These are phyloP conservation scores for Microcebus tavaratra DNA, from an alignment of 2,113 vertebrate species.

Conservation along the genomic window DNA sequence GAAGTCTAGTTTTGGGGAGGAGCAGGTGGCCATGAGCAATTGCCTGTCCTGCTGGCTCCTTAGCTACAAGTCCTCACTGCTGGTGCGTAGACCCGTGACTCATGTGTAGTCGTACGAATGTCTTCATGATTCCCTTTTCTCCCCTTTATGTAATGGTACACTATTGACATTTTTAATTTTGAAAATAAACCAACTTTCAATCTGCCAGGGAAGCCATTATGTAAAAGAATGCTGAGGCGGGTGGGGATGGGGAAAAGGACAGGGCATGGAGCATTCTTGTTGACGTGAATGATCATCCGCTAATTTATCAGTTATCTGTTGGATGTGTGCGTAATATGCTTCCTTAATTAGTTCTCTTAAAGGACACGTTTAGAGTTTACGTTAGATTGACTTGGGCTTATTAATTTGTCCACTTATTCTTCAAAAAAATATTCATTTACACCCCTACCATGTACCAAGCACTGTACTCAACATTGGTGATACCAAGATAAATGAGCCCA, in stretches of 20 bases:
- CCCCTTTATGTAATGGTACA: neutral
- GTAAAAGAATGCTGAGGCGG: neutral
- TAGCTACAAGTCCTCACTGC: rapidly evolving
- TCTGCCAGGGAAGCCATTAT: neutral
- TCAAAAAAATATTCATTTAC: neutral
- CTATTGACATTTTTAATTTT: neutral
- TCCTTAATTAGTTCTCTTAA: neutral
- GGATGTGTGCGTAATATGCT: neutral
- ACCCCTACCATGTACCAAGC: neutral
- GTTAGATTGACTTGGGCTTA: neutral
- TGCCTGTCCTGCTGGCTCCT: neutral
- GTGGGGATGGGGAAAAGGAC: neutral
- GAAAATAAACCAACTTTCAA: neutral
- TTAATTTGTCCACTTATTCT: neutral
- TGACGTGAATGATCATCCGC: neutral
- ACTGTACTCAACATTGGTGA: neutral
- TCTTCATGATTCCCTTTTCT: neutral
- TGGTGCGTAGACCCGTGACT: neutral
- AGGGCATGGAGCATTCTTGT: neutral
- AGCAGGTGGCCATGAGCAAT: neutral
- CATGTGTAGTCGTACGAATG: neutral
- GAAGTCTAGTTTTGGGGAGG: neutral
- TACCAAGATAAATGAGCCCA: neutral
- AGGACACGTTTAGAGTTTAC: neutral
- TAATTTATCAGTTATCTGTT: neutral